These are phyloP conservation scores for Euphydryas editha DNA, from an alignment of 2,888 invertebrate species.

Conservation along the genomic window DNA sequence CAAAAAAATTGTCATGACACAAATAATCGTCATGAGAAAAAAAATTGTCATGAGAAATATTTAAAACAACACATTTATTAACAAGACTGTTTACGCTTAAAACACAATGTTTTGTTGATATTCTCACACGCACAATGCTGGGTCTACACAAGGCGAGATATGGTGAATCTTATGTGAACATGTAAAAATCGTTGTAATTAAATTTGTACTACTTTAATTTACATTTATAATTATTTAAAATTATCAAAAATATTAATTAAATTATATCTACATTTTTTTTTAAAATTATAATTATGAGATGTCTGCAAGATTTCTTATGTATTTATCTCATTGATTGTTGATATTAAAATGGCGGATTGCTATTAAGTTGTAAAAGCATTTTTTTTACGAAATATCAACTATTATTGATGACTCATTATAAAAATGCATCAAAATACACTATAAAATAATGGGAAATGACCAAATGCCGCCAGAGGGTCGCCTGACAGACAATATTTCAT, in stretches of 20 bases:
- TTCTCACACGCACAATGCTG: constrained; percentile 6
- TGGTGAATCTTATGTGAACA: neutral
- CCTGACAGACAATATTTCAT: too few relatives aligned
- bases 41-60: neutral
- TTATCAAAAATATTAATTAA: neutral
- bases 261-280: too few relatives aligned
- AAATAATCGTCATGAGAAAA: neutral
- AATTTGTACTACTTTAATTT: neutral
- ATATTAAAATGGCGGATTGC: too few relatives aligned
- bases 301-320: too few relatives aligned
- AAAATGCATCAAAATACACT: too few relatives aligned
- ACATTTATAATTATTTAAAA: neutral
- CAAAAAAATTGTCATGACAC: neutral
- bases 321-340: too few relatives aligned
- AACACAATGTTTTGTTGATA: neutral
- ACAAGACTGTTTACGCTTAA: constrained; percentile 10
- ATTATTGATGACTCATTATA: too few relatives aligned
- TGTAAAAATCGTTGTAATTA: neutral
- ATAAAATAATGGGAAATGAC: too few relatives aligned
- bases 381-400: too few relatives aligned
- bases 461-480: too few relatives aligned
- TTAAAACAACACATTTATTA: neutral
- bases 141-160: neutral
- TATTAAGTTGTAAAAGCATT: too few relatives aligned
- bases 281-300: too few relatives aligned